Percentiles rank a stretch among this genome's conserved stretches.
Evolutionary conservation across 2,113 vertebrate species (phyloP).

Genomic region (Patagioenas fasciata): DNA sequence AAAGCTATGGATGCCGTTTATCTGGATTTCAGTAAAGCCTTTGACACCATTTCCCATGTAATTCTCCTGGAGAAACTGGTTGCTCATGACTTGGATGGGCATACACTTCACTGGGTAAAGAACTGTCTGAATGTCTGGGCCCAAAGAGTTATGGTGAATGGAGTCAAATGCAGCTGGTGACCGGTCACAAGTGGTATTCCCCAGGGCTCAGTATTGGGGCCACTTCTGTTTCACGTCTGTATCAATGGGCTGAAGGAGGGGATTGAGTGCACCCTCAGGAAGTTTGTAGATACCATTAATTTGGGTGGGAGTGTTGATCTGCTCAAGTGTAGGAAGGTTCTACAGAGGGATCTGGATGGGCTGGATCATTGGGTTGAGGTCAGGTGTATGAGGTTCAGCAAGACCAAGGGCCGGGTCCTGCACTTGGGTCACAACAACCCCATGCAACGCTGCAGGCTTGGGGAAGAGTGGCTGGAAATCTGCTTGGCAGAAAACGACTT

Average conservation of each 20-base stretch:
- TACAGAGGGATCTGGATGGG: neutral
- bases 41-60: neutral
- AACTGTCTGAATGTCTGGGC: neutral
- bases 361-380: accelerated
- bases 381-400: neutral
- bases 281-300: neutral
- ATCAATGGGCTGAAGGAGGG: neutral
- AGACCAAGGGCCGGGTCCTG: neutral
- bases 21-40: neutral
- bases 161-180: neutral
- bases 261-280: neutral
- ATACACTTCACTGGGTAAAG: neutral
- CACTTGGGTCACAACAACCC: neutral
- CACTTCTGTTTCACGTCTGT: neutral
- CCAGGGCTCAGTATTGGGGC: neutral
- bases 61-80: neutral
- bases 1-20: neutral
- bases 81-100: neutral
- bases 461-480: neutral
- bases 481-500: accelerated
- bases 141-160: neutral
- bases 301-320: neutral
- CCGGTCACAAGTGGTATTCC: too few relatives aligned
- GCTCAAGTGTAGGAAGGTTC: neutral
- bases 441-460: accelerated